Base-by-base conservation (phyloP, 37 sponge, comb jelly and placozoan species). In the Haliclona indistincta region DNA sequence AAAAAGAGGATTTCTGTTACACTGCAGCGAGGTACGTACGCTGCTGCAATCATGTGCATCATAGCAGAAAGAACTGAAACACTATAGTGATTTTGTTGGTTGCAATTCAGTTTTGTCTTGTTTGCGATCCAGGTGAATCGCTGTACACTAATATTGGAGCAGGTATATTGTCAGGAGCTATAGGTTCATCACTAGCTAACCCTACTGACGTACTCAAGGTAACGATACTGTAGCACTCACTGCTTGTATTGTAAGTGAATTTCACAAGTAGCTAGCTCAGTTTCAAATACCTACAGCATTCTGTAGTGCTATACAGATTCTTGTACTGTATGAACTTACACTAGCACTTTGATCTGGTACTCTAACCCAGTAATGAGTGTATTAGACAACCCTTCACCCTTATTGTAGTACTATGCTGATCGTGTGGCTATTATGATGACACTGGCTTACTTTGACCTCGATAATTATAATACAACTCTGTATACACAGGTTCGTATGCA, bases 171-270 rank as follows among this genome's bases (percentile, higher is more conserved):
- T 75, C 92, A 63, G 95, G 95, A 61, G 93, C 86, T 34, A 34
- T 91, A 11, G 77, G 93, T 22, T 82, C 95, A 0, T 73, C 86
- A 11, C 29, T 95, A 54, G 95, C 95, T 54, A 95, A 95, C 64
- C 95, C 95, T 19, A 95, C 95, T 19, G 95, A 95, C 62, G 89
- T 95, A 4, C 82, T 95, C 8, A 95, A 95, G 86, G 93, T 92
- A 60, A 0, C 17, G 56, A 37, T 63, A 35, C 11, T 35, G 54
- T 72, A 26, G 10, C 33, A 19, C 23, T 55, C 2, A 28, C 52
- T 55, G 26, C 26, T 3, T 28, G 6, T 2, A 55, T 11, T 49
- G 52, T 49, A 17, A 19, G 52, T 49, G 52, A 49, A 49, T 49
- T 49, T 49, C 11, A 49, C 52, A 37, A n/a, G n/a, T n/a, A n/a